Percentiles rank a stretch among this genome's conserved stretches.
These are phyloP conservation scores for Resseliella maxima DNA, from an alignment of 2,888 invertebrate species.

Conservation along the genomic window DNA sequence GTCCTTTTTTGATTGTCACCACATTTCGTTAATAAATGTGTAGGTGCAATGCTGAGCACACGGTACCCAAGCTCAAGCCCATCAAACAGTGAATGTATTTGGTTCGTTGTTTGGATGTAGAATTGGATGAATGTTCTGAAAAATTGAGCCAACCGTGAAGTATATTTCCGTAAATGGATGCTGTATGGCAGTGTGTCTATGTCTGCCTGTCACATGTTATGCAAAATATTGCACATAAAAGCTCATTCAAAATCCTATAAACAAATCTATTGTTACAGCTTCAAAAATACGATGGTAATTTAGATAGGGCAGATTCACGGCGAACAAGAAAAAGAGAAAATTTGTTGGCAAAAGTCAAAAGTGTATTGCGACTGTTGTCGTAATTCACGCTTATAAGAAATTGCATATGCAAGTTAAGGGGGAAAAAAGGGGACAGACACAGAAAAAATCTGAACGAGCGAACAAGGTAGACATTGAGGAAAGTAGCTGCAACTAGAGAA, in stretches of 20 bases:
- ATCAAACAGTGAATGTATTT: background rate
- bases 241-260: conserved; percentile 51
- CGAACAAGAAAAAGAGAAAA: background rate
- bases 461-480: background rate
- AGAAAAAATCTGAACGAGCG: too few species aligned
- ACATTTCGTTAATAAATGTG: conserved; percentile 35
- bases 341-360: conserved; percentile 24
- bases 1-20: background rate
- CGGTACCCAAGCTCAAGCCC: background rate
- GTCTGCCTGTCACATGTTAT: background rate
- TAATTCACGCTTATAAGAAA: background rate
- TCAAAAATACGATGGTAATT: too few species aligned
- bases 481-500: background rate
- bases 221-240: conserved; percentile 18
- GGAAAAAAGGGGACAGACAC: too few species aligned
- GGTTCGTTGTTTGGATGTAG: background rate
- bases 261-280: conserved; percentile 25
- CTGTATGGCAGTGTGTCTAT: background rate
- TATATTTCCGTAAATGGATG: background rate
- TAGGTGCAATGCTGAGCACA: conserved; percentile 30
- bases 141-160: conserved; percentile 23
- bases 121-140: background rate
- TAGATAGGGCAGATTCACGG: too few species aligned
- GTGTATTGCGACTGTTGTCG: conserved; percentile 28
- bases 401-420: too few species aligned